Conservation (phyloP, 2,113 vertebrate species). For the Dermatemys mawii region DNA sequence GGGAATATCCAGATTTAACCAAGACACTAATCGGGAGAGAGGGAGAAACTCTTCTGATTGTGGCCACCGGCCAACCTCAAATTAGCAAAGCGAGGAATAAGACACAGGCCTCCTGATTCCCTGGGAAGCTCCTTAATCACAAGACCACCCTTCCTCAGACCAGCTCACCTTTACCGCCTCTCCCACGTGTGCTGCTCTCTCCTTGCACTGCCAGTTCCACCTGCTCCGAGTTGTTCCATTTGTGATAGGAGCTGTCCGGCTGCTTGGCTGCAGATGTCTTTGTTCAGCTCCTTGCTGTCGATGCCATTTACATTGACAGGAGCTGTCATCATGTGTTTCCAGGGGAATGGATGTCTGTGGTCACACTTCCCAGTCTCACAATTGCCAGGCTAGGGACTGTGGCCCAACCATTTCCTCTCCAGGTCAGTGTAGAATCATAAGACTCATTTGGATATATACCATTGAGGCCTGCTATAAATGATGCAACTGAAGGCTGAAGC, state of each 20-base stretch:
- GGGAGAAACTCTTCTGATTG: neutral
- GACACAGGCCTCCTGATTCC: neutral
- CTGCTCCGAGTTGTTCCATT: neutral
- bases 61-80: neutral
- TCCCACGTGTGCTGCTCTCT: neutral
- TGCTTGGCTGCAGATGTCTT: neutral
- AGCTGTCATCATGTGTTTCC: neutral
- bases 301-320: neutral
- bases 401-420: neutral
- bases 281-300: neutral
- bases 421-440: neutral
- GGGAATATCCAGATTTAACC: no score
- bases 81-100: neutral
- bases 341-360: neutral
- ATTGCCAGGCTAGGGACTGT: neutral
- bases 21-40: no score
- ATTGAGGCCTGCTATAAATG: no score
- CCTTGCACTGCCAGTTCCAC: neutral
- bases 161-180: neutral
- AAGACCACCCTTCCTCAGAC: neutral
- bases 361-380: neutral
- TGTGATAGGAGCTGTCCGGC: neutral
- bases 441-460: no score
- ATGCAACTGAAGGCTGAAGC: no score
- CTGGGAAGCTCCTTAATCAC: neutral